Percentiles rank a stretch among this genome's conserved stretches.
phyloP scores from a whole-genome alignment of 2,113 vertebrate species.

The Copsychus sechellarum region DNA sequence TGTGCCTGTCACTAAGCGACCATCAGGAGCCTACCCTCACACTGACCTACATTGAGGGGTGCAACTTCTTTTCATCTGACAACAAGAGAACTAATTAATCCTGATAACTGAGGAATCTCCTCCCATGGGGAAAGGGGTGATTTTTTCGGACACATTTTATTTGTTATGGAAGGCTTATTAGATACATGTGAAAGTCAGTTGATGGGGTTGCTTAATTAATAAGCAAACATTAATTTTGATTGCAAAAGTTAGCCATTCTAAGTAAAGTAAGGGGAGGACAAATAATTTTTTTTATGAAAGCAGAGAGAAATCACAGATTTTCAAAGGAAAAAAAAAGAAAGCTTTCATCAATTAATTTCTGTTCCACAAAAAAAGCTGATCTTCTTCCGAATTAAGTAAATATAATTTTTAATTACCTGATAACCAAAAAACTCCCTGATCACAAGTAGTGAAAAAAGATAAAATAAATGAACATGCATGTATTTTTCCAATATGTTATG shows the following conservation, averaged over 20 bases:
- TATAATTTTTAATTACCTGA: background rate
- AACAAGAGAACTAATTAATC: constrained; percentile 71
- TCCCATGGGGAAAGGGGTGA: background rate
- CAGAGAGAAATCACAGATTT: background rate
- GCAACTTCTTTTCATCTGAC: constrained; percentile 71
- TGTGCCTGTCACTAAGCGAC: constrained; percentile 65
- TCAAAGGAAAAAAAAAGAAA: background rate
- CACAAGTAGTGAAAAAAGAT: background rate
- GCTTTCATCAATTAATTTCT: background rate
- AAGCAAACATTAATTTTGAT: background rate
- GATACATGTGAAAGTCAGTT: background rate
- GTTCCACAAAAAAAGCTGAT: background rate
- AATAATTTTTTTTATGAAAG: background rate
- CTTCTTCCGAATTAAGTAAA: background rate
- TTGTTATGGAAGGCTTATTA: constrained; percentile 16
- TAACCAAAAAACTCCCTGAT: background rate
- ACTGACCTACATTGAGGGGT: constrained; percentile 64
- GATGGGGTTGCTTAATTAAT: background rate
- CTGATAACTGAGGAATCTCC: constrained; percentile 56
- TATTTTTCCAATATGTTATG: background rate
- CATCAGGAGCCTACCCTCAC: constrained; percentile 68
- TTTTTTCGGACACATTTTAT: background rate
- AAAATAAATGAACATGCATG: background rate
- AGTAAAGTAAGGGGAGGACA: background rate
- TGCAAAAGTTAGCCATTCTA: background rate